Percentiles rank a stretch among this genome's conserved stretches.
These are phyloP conservation scores for Luffia ferchaultella DNA, from an alignment of 2,888 invertebrate genomes.

Conservation along the genomic window DNA sequence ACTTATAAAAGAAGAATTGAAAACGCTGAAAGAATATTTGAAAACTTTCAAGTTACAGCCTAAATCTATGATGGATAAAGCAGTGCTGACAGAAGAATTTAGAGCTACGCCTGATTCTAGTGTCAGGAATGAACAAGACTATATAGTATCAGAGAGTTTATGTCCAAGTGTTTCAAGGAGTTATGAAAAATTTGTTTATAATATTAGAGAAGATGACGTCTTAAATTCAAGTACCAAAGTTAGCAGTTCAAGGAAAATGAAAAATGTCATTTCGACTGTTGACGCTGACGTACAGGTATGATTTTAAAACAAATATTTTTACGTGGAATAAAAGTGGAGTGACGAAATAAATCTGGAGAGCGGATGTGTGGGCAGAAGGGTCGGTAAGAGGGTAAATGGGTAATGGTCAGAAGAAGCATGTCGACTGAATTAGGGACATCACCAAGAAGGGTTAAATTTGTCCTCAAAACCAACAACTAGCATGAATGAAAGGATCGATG, in stretches of 20 bases:
- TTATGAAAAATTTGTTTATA: neutral
- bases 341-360: too few species aligned
- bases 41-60: constrained; percentile 24
- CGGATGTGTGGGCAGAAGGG: too few species aligned
- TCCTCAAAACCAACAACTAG: too few species aligned
- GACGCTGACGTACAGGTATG: neutral
- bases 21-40: constrained; percentile 30
- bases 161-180: neutral
- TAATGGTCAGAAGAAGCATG: too few species aligned
- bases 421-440: too few species aligned
- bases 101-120: constrained; percentile 18
- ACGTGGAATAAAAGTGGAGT: too few species aligned
- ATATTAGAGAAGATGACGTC: neutral
- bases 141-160: constrained; percentile 13
- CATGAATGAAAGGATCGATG: too few species aligned
- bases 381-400: too few species aligned
- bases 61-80: constrained; percentile 21
- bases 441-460: too few species aligned
- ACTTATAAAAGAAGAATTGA: constrained; percentile 32
- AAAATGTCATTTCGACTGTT: constrained; percentile 34
- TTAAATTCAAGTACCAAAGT: constrained; percentile 17
- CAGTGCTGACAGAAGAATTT: constrained; percentile 24
- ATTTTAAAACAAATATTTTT: too few species aligned
- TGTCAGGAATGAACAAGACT: constrained; percentile 30
- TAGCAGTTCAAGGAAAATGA: constrained; percentile 46